Base-by-base conservation (phyloP, 92 coral and sea anemone species). In the Plumapathes pennacea region DNA sequence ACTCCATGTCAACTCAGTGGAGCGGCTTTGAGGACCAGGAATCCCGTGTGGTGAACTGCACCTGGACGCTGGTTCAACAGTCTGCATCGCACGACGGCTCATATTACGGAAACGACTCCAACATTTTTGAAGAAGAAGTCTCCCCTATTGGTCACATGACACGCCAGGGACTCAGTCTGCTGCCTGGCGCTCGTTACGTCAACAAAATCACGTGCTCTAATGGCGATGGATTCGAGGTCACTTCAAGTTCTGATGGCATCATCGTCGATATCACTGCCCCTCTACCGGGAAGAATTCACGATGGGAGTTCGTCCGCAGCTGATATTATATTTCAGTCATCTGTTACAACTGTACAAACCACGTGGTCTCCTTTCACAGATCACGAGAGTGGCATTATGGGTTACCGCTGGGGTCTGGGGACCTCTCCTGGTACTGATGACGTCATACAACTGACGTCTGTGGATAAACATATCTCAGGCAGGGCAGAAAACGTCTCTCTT, bases 381-480 rank as follows among this genome's bases (percentile, higher is more conserved):
- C 54, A 41, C 13, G 92, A 89, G 44, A 89, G 92, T 68, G 77
- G 89, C 24, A 62, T 89, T 43, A 50, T 66, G 63, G 92, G 83
- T 27, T 89, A 89, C 62, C 60, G 78, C 56, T 78, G 87, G 83
- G 88, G 76, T 17, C 60, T 80, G 27, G 92, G 97, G 28, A 72
- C 86, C 4, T 64, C 80, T 26, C 74, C 92, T 39, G 82, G 83
- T 25, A 57, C 53, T 21, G 84, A 76, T 29, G 89, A 85, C 60
- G 59, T 75, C 38, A 27, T 48, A 46, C 65, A 41, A 9, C 81
- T 89, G 46, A 50, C 51, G 6, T 51, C 72, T 26, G 83, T 72
- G 25, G 94, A 84, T 11, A 54, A 32, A 56, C 57, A 41, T 38
- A 89, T 73, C 13, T 52, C 64, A 17, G 84, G 64, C n/a, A 38